Evolutionary conservation across 2,888 invertebrate genomes (phyloP).

Genomic region (Tetrapedia diversipes): DNA sequence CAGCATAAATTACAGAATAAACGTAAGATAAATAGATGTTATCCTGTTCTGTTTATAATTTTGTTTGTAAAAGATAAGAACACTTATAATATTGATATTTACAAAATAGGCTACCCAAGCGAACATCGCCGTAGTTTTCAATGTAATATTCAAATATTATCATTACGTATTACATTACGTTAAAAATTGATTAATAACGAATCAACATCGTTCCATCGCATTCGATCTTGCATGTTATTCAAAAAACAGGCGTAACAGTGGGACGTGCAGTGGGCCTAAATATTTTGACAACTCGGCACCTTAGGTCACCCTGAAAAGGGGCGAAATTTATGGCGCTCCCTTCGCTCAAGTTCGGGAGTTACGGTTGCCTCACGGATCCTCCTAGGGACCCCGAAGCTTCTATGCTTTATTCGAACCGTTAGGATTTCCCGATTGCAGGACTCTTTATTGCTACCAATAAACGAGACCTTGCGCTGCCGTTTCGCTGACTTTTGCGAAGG

Average conservation of each 20-base stretch:
- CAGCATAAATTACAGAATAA: no score
- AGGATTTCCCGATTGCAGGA: constrained; percentile 58
- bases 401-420: constrained; percentile 52
- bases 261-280: constrained; percentile 26
- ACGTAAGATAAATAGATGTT: no score
- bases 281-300: constrained; percentile 51
- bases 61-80: no score
- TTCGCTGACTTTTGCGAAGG: constrained; percentile 52
- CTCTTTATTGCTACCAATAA: constrained; percentile 74
- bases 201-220: no score
- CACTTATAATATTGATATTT: no score
- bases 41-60: no score
- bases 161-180: no score
- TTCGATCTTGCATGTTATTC: no score
- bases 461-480: constrained; percentile 41
- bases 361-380: constrained; percentile 10
- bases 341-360: constrained; percentile 10
- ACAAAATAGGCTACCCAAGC: no score
- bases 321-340: constrained; percentile 45
- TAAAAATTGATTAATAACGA: neutral
- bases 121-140: no score
- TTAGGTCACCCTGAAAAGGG: neutral
- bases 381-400: neutral
- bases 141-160: no score
- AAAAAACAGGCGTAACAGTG: neutral